A percentile compares a stretch with the other conserved stretches of the same genome.
These are phyloP conservation scores for Ailurus styani DNA, from an alignment of 2,113 vertebrate genomes.

Conservation along the genomic window DNA sequence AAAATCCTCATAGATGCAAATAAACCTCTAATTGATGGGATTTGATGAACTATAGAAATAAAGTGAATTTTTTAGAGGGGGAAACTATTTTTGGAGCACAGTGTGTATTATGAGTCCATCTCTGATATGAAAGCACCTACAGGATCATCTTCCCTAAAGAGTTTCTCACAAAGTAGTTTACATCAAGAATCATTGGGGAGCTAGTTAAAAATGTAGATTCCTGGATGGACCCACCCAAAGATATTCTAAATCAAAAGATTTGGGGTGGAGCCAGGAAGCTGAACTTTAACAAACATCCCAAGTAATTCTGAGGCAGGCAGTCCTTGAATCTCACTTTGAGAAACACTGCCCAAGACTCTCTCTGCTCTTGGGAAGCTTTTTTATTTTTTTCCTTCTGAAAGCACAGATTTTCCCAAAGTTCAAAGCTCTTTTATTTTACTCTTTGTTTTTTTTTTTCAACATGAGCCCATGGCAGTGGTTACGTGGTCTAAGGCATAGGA, in stretches of 20 bases:
- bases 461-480: not conserved
- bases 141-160: not conserved
- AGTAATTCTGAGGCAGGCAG: not conserved
- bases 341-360: not conserved
- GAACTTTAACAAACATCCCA: not conserved
- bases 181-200: not conserved
- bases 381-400: not conserved
- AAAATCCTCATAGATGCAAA: not conserved
- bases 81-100: not conserved
- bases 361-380: not conserved
- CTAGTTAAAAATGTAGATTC: not conserved
- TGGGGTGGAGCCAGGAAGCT: not conserved
- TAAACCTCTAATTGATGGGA: not conserved
- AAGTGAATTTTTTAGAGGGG: not conserved
- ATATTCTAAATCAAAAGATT: not conserved
- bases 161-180: not conserved
- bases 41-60: not conserved
- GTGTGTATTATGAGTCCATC: not conserved
- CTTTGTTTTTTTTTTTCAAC: not conserved
- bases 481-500: not conserved
- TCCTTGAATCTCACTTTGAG: not conserved
- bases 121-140: not conserved
- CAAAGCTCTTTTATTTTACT: not conserved
- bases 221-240: not conserved
- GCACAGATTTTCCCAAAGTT: not conserved